Conservation (phyloP, 2,888 invertebrate genomes). For the Uropetala carovei region DNA sequence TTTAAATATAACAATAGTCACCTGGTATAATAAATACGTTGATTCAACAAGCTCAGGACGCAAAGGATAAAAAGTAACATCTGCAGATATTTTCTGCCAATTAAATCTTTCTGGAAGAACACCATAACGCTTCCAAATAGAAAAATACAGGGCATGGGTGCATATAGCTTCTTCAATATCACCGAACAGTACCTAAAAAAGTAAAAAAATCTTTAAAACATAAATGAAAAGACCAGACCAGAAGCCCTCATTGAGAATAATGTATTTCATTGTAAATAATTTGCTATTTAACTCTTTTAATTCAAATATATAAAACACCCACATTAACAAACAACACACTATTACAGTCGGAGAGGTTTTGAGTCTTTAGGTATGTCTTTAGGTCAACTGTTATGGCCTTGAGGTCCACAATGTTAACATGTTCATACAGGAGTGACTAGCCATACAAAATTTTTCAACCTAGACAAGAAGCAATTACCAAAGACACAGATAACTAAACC, state of each 20-base stretch:
- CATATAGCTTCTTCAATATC: slow-evolving; percentile 82
- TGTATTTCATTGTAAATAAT: too few species aligned
- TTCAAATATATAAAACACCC: too few species aligned
- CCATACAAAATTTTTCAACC: too few species aligned
- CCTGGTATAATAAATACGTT: slow-evolving; percentile 79
- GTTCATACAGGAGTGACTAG: too few species aligned
- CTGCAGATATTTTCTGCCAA: slow-evolving; percentile 76
- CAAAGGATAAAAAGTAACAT: slow-evolving; percentile 80
- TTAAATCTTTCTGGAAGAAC: slow-evolving; percentile 78
- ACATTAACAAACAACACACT: too few species aligned
- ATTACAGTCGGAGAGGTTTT: too few species aligned
- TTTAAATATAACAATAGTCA: slow-evolving; percentile 61
- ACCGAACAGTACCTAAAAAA: slow-evolving; percentile 77
- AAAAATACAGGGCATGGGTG: slow-evolving; percentile 80
- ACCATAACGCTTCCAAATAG: slow-evolving; percentile 80
- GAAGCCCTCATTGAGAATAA: not conserved
- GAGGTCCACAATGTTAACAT: too few species aligned
- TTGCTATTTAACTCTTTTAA: too few species aligned
- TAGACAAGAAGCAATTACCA: too few species aligned
- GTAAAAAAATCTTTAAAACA: slow-evolving; percentile 25
- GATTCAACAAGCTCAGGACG: slow-evolving; percentile 81
- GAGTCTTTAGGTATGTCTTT: too few species aligned
- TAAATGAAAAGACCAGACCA: not conserved
- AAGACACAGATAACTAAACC: too few species aligned
- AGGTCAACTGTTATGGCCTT: too few species aligned